Base-by-base conservation (phyloP, 2,113 vertebrate genomes). In the Rhea americana region DNA sequence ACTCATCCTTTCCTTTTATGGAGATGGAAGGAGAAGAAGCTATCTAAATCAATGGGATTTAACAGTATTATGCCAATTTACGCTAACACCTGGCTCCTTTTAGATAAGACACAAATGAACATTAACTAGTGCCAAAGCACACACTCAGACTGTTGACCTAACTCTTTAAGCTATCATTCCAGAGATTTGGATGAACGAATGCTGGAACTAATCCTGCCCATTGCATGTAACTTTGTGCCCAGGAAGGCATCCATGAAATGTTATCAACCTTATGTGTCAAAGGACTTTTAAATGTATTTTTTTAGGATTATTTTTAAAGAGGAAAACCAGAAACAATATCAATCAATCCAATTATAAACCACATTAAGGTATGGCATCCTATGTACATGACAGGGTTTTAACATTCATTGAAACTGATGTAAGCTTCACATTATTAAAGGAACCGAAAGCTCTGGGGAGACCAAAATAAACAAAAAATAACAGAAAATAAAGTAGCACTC, bases 41-140 rank as follows among this genome's bases (percentile, higher is more conserved):
- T 80, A 67, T 93, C 71, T 95, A 71, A 94, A 91, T 90, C 86
- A 91, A 48, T 45, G 75, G 83, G 92, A 95, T 96, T 96, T 95
- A 87, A 89, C 66, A 77, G 88, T n/a, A 89, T 94, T 92, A 85
- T 91, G 86, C 77, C 77, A 93, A 89, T 96, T 96, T 96, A 90
- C 77, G 47, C 47, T 80, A 90, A 77, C 95, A 96, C 88, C 92
- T 96, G 96, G 45, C 45, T 95, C 77, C 71, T 96, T 96, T 94
- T 51, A 96, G 94, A 95, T 95, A 96, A 95, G 59, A 12, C 59
- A 63, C 50, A 93, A 94, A 90, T 89, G 77, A 95, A 58, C 50
- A 3, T 55, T 89, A 89, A 45, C 76, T 91, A 1, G 2, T 94
- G 93, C 91, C 96, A 94, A 95, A 93, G 71, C 82, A 95, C 71